Evolutionary conservation across 2,888 invertebrate genomes (phyloP), one percentile per base, ranked within the genome.

Genomic region (Scaptomyza cyrtandrae): DNA sequence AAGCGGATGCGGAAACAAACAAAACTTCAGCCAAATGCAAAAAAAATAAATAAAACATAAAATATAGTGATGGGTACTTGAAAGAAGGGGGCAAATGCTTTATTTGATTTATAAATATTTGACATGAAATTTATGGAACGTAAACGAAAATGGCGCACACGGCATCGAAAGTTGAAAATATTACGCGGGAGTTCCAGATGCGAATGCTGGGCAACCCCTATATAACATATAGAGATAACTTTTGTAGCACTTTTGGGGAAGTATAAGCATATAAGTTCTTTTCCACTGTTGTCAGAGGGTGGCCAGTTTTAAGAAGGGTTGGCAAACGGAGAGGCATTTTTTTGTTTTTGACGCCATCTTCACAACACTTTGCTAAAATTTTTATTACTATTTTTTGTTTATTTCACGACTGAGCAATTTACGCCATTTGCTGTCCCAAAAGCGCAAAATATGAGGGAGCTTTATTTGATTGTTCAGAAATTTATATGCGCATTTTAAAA

Each of bases 81-180:
- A 5, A 3, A 24, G 31, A 33, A 48, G 35, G 27, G 27, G 49
- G 61, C 48, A 33, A 61, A 46, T 62, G 62, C 31, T 57, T 53
- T 67, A 68, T 70, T 78, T 87, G 83, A 89, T 88, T 85, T 88
- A 89, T 83, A 86, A 86, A 81, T 74, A 82, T 83, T 80, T 78
- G 76, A 81, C 68, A 67, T 59, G 50, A 72, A 87, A 89, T 89
- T 89, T 89, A 89, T 89, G 88, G 66, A 69, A 72, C 73, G 72
- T 76, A 64, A 76, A 80, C 54, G 60, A 84, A 86, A 85, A 87
- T 83, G 82, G 80, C 78, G 64, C 55, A 44, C 49, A 48, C 31
- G 54, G 66, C 59, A 54, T 61, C 60, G 44, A 48, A 37, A 63
- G 48, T 57, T 44, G 19, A 49, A 58, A 52, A 66, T 44, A 45